A percentile compares a stretch with the other conserved stretches of the same genome.
phyloP scores from a whole-genome alignment of 2,113 vertebrate genomes.

The Mesocricetus auratus region DNA sequence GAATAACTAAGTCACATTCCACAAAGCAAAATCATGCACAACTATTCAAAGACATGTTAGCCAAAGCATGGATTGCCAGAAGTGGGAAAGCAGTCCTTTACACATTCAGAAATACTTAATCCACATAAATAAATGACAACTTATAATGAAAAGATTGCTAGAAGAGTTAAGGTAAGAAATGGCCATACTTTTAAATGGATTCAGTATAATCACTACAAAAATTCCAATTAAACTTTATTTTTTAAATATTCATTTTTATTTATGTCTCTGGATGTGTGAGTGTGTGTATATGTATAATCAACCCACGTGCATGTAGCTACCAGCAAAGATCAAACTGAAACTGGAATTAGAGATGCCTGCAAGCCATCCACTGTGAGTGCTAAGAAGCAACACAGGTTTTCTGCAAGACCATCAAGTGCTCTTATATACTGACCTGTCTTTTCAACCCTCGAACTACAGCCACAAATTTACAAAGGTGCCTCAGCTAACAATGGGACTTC shows the following conservation, averaged over 20 bases:
- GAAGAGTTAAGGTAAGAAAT: background rate
- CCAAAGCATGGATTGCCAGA: background rate
- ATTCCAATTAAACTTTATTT: background rate
- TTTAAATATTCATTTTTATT: background rate
- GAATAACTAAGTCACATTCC: background rate
- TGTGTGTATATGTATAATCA: background rate
- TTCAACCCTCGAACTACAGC: background rate
- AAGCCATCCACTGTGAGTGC: background rate
- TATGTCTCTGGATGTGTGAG: background rate
- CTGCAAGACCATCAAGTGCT: background rate
- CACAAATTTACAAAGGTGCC: background rate
- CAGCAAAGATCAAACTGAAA: background rate
- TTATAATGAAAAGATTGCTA: background rate
- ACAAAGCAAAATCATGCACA: background rate
- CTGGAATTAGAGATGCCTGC: background rate
- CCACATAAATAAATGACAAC: background rate
- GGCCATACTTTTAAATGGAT: background rate
- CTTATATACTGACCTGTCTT: background rate
- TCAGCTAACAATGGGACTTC: background rate
- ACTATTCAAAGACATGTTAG: background rate
- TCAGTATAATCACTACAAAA: background rate
- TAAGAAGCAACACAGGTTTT: background rate
- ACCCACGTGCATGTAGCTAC: background rate
- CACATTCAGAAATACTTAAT: background rate
- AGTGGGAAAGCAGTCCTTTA: background rate